phyloP scores from a whole-genome alignment of 2,888 invertebrate species.

The Troilus luridus region DNA sequence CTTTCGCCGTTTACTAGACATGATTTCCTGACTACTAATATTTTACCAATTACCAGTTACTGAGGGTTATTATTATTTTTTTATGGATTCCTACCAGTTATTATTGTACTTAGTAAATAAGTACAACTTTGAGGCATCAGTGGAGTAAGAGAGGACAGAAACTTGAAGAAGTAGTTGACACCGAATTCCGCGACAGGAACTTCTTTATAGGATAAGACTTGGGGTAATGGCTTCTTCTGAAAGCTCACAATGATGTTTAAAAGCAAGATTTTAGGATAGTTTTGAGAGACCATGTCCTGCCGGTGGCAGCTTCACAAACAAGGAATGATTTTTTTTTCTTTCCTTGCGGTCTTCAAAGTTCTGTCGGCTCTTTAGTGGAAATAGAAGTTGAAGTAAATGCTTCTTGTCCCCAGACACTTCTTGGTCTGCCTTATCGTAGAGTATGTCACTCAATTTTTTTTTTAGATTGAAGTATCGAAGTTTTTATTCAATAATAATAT shows the following conservation, averaged over 20 bases:
- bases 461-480: background rate
- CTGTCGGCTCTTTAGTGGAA: background rate
- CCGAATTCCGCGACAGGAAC: background rate
- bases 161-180: background rate
- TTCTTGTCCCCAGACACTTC: background rate
- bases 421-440: background rate
- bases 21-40: no score
- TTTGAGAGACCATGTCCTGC: background rate
- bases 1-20: no score
- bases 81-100: no score
- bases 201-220: background rate
- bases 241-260: constrained; percentile 13
- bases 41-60: no score
- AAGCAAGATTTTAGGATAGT: constrained; percentile 1
- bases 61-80: no score
- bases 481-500: no score
- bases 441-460: background rate
- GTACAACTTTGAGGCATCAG: background rate
- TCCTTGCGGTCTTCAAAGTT: background rate
- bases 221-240: background rate
- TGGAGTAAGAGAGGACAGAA: background rate
- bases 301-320: background rate
- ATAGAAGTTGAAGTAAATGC: background rate
- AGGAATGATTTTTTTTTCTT: background rate
- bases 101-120: background rate